Conservation (phyloP, 2,113 vertebrate genomes). For the Hassar affinis region DNA sequence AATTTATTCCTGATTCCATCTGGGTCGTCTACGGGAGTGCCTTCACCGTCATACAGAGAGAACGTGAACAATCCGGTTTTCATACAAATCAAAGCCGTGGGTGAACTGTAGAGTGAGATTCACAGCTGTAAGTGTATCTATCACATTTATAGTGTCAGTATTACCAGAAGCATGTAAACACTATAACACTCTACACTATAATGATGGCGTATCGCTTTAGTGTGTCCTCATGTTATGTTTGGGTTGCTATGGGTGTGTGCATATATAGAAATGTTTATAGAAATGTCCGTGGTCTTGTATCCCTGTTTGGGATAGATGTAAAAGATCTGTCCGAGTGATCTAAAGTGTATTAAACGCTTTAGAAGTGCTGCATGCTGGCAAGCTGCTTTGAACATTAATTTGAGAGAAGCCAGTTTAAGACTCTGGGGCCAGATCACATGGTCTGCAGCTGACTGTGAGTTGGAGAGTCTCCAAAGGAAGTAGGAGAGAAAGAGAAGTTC, state of each 20-base stretch:
- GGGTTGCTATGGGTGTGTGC: not conserved
- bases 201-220: not conserved
- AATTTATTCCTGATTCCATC: not conserved
- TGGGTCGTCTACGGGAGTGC: not conserved
- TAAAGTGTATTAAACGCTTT: conserved; percentile 3
- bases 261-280: not conserved
- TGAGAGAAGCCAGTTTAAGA: conserved; percentile 14
- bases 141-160: not conserved
- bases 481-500: conserved; percentile 11
- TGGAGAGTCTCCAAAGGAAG: conserved; percentile 53
- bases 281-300: not conserved
- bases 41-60: not conserved
- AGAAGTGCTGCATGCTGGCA: not conserved
- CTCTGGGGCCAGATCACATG: conserved; percentile 43
- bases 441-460: conserved; percentile 55
- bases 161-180: too few species aligned
- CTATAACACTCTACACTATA: too few species aligned
- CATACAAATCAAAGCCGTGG: not conserved
- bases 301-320: not conserved
- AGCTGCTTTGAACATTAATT: conserved; percentile 5
- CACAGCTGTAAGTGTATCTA: not conserved
- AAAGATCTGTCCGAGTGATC: not conserved
- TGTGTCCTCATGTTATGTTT: not conserved
- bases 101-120: not conserved
- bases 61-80: not conserved